These are phyloP conservation scores for Unio pictorum DNA, from an alignment of 2,888 invertebrate species.

Conservation along the genomic window DNA sequence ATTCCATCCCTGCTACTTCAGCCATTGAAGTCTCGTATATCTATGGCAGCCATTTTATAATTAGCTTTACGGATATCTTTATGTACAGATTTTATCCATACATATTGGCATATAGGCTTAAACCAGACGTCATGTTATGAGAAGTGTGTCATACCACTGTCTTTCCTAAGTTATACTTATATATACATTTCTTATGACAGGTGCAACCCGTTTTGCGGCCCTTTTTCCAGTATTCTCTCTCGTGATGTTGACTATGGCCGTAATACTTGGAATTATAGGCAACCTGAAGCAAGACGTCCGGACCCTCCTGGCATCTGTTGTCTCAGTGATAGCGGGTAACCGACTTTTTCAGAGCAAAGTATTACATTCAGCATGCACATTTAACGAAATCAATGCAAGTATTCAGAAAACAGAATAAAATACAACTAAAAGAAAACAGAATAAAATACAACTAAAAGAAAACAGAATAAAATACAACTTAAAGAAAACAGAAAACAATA, in stretches of 20 bases:
- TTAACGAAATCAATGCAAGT: neutral
- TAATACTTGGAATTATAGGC: conserved; percentile 61
- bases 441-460: neutral
- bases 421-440: neutral
- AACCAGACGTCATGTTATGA: neutral
- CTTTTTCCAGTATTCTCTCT: conserved; percentile 62
- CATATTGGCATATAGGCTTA: neutral
- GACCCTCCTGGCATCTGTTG: conserved; percentile 63
- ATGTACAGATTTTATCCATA: neutral
- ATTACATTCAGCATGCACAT: neutral
- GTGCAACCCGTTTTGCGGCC: conserved; percentile 60
- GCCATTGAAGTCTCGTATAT: too few species aligned
- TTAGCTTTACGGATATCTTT: neutral
- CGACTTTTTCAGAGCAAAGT: neutral
- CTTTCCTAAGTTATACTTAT: neutral
- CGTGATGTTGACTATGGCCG: conserved; percentile 59
- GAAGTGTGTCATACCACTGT: neutral
- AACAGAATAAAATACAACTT: too few species aligned
- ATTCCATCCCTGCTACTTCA: too few species aligned
- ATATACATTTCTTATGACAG: conserved; percentile 34
- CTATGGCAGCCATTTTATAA: neutral
- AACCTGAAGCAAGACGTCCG: conserved; percentile 61
- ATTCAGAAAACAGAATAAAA: neutral
- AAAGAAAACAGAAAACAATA: neutral
- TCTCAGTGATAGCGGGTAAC: conserved; percentile 65